These are phyloP conservation scores for Brachyhypopomus gauderio DNA, from an alignment of 2,113 vertebrate genomes.

Conservation along the genomic window DNA sequence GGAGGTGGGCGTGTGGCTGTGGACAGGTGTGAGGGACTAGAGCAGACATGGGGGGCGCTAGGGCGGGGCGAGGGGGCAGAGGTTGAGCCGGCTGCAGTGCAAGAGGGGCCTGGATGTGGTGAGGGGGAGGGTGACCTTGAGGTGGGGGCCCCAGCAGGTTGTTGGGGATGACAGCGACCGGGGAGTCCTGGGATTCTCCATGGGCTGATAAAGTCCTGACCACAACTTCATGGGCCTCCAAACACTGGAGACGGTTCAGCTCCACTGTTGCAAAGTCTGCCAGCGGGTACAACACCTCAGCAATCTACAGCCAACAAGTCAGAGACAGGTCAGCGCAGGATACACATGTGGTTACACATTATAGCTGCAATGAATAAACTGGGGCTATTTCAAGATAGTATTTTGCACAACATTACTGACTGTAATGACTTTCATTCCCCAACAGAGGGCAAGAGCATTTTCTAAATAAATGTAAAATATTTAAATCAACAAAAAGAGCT, in stretches of 20 bases:
- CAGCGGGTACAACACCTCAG: slow-evolving; percentile 85
- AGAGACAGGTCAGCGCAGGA: background rate
- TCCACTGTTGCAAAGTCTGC: slow-evolving; percentile 83
- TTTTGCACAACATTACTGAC: background rate
- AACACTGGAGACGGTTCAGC: slow-evolving; percentile 79
- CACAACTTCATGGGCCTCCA: slow-evolving; percentile 85
- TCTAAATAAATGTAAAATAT: background rate
- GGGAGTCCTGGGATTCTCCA: slow-evolving; percentile 91
- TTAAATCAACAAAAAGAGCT: background rate
- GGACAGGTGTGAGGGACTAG: slow-evolving; percentile 65
- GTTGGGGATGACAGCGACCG: slow-evolving; percentile 79
- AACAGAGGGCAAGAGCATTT: slow-evolving; percentile 66
- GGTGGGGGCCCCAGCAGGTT: slow-evolving; percentile 89
- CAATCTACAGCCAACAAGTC: slow-evolving; percentile 76
- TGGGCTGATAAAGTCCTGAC: slow-evolving; percentile 90
- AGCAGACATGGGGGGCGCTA: slow-evolving; percentile 68
- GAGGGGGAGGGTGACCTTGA: slow-evolving; percentile 71
- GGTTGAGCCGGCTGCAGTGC: slow-evolving; percentile 71
- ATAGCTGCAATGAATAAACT: background rate
- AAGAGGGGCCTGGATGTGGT: slow-evolving; percentile 62
- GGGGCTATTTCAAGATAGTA: background rate
- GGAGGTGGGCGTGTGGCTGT: slow-evolving; percentile 68
- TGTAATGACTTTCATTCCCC: slow-evolving; percentile 27
- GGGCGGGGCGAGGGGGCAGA: slow-evolving; percentile 75
- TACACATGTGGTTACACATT: background rate